These are phyloP conservation scores for Drosophila flavopinicola DNA, from an alignment of 2,888 invertebrate species.

Conservation along the genomic window DNA sequence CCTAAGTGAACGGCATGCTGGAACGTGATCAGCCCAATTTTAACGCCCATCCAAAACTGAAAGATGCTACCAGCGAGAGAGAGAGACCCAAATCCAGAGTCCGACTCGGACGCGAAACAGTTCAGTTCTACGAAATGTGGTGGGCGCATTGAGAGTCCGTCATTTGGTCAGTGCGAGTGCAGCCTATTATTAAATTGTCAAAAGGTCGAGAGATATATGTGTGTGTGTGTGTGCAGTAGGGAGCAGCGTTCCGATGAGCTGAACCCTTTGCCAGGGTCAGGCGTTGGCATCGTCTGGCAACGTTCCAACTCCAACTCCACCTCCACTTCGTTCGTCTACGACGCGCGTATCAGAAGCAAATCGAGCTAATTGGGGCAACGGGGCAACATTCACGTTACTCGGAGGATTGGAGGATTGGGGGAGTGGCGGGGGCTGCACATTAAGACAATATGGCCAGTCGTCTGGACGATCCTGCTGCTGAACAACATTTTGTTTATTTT, in stretches of 20 bases:
- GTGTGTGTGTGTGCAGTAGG: slow-evolving; percentile 4
- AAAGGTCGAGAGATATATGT: slow-evolving; percentile 79
- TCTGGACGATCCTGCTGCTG: slow-evolving; percentile 46
- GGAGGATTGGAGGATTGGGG: neutral
- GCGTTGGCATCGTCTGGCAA: slow-evolving; percentile 14
- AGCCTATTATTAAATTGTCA: slow-evolving; percentile 84
- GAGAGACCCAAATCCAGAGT: slow-evolving; percentile 1
- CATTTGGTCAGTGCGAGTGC: slow-evolving; percentile 73
- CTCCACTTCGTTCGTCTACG: slow-evolving; percentile 45
- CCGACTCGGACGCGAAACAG: slow-evolving; percentile 29
- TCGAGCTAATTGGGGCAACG: slow-evolving; percentile 83
- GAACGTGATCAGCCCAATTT: slow-evolving; percentile 83
- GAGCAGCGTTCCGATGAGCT: slow-evolving; percentile 31
- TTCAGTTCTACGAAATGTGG: slow-evolving; percentile 74
- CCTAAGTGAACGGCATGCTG: slow-evolving; percentile 75
- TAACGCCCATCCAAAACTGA: slow-evolving; percentile 80
- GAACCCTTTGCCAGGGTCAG: slow-evolving; percentile 60
- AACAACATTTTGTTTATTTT: slow-evolving; percentile 81
- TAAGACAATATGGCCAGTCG: slow-evolving; percentile 79
- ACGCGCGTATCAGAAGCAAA: slow-evolving; percentile 84
- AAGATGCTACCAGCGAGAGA: slow-evolving; percentile 61
- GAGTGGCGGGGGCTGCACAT: slow-evolving; percentile 66
- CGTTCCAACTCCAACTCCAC: slow-evolving; percentile 13
- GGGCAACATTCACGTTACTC: slow-evolving; percentile 42
- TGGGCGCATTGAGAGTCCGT: slow-evolving; percentile 67